Base-by-base conservation (phyloP, 2,113 vertebrate species). In the Argyrosomus japonicus region DNA sequence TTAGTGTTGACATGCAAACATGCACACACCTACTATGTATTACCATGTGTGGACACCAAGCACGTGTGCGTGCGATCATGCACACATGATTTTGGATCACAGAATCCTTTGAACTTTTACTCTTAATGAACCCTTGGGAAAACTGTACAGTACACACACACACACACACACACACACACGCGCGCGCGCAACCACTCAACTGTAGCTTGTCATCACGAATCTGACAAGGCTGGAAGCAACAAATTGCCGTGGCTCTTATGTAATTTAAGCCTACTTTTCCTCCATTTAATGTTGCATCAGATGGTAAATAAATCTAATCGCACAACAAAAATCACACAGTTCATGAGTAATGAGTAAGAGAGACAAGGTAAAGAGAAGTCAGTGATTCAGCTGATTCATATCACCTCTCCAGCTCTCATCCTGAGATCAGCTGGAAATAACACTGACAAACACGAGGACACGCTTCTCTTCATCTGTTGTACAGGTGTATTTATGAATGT, bases 381-480 rank as follows among this genome's bases (percentile, higher is more conserved):
- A 61, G 40, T 2, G 36, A 8, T n/a, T n/a, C 61, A 57, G 40
- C 47, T 53, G 51, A 50, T 76, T 48, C 68, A 51, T 19, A 51
- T 51, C 17, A 9, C 54, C 64, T 84, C 72, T 84, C 25, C 61
- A 56, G 69, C 48, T n/a, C 8, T 51, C 19, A 8, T 19, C 50
- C 47, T 70, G 65, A 53, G 50, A 23, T 10, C 51, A 70, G 71
- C 65, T 65, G 27, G 58, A 51, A 75, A 79, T 27, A n/a, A 57
- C 13, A 61, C 36, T 6, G 56, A 8, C 36, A 40, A 36, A 5
- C 36, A 40, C 1, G 7, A 40, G 36, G 36, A 40, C 36, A 9
- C 7, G 36, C 36, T 40, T 8, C 36, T 40, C 8, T 40, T 40
- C 36, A 40, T 40, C 36, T 40, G 36, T 40, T 40, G 36, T 40